Conservation (phyloP, 2,888 invertebrate genomes). For the Acrobasis repandana region DNA sequence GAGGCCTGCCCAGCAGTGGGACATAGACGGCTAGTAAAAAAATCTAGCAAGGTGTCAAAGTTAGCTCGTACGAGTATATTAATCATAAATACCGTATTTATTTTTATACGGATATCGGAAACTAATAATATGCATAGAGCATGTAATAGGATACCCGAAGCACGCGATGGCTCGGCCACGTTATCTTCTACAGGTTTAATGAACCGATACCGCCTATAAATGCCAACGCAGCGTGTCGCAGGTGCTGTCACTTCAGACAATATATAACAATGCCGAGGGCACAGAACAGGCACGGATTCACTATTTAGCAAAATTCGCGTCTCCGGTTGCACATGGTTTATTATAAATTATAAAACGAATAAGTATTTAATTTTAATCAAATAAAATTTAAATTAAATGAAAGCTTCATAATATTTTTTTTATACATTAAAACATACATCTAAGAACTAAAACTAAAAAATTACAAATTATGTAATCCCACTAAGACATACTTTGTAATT, state of each 20-base stretch:
- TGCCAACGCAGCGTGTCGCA: conserved; percentile 57
- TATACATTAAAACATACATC: too few species aligned
- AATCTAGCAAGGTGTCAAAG: neutral
- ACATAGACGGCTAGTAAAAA: too few species aligned
- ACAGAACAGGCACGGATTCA: neutral
- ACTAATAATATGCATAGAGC: conserved; percentile 30
- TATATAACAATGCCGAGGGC: neutral
- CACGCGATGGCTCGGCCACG: conserved; percentile 23
- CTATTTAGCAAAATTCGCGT: too few species aligned
- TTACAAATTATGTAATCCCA: too few species aligned
- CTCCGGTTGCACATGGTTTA: too few species aligned
- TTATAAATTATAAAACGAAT: too few species aligned
- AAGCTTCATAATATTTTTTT: too few species aligned
- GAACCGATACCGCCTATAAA: conserved; percentile 49
- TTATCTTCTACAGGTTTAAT: conserved; percentile 38
- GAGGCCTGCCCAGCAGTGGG: too few species aligned
- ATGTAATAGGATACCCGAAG: conserved; percentile 30
- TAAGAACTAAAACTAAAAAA: too few species aligned
- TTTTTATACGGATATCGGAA: conserved; percentile 25
- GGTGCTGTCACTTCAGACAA: conserved; percentile 41
- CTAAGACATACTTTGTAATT: too few species aligned
- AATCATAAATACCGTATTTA: neutral
- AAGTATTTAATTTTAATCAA: too few species aligned
- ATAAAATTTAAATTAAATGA: too few species aligned
- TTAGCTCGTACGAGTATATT: neutral